A percentile compares a stretch with the other conserved stretches of the same genome.
phyloP scores from a whole-genome alignment of 2,888 invertebrate genomes.

The Eupithecia dodoneata region DNA sequence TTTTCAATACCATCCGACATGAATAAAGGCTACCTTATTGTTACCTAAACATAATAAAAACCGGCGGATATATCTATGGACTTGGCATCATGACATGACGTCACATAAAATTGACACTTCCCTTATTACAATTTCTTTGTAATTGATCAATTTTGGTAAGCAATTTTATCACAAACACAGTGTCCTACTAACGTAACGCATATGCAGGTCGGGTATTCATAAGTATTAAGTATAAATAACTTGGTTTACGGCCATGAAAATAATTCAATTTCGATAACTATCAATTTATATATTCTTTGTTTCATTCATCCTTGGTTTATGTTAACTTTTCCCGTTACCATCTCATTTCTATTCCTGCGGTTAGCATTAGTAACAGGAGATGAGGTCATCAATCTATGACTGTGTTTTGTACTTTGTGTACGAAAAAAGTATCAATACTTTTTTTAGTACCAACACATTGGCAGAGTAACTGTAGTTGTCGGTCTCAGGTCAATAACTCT shows the following conservation, averaged over 20 bases:
- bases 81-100: background rate
- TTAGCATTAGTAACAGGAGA: background rate
- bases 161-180: background rate
- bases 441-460: constrained; percentile 1
- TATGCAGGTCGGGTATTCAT: background rate
- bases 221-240: background rate
- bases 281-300: background rate
- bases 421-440: background rate
- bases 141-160: background rate
- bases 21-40: background rate
- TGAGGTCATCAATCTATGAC: constrained; percentile 1
- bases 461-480: constrained; percentile 1
- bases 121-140: background rate
- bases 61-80: background rate
- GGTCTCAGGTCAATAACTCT: constrained; percentile 11
- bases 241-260: background rate
- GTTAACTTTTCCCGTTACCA: background rate
- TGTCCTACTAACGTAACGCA: background rate
- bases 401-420: background rate
- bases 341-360: background rate
- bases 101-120: background rate
- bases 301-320: background rate
- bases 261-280: background rate
- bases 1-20: constrained; percentile 13
- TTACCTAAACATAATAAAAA: background rate